These are phyloP conservation scores for Lophotriccus pileatus DNA, from an alignment of 2,797 vertebrate species.

Conservation along the genomic window DNA sequence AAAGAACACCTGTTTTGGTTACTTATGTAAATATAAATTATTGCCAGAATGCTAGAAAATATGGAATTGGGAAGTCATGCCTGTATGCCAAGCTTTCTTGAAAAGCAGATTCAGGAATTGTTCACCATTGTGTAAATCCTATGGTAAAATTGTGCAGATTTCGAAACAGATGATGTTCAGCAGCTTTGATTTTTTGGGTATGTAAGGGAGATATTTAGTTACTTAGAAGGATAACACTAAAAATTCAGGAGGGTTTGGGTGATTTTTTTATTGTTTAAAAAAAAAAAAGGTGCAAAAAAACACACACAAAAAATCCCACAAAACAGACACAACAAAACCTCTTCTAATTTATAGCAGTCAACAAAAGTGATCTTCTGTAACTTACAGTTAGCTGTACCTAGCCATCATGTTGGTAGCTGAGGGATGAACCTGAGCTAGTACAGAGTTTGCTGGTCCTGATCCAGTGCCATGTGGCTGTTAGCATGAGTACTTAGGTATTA, in stretches of 20 bases:
- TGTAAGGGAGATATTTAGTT: background rate
- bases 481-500: background rate
- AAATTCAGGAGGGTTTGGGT: fast-evolving
- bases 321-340: background rate
- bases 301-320: fast-evolving
- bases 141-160: background rate
- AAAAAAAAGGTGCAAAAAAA: too few species aligned
- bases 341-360: background rate
- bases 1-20: background rate
- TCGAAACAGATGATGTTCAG: background rate
- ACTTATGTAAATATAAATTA: background rate
- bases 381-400: background rate
- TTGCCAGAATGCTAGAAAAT: background rate
- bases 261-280: background rate
- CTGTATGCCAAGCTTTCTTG: background rate
- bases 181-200: background rate
- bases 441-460: background rate
- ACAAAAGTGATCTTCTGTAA: background rate
- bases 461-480: background rate
- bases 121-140: background rate
- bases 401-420: background rate
- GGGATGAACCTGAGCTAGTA: background rate
- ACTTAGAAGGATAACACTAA: background rate
- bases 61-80: background rate
- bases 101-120: background rate